Conservation (phyloP, 2,888 invertebrate species). For the Omphaloscelis lunosa region DNA sequence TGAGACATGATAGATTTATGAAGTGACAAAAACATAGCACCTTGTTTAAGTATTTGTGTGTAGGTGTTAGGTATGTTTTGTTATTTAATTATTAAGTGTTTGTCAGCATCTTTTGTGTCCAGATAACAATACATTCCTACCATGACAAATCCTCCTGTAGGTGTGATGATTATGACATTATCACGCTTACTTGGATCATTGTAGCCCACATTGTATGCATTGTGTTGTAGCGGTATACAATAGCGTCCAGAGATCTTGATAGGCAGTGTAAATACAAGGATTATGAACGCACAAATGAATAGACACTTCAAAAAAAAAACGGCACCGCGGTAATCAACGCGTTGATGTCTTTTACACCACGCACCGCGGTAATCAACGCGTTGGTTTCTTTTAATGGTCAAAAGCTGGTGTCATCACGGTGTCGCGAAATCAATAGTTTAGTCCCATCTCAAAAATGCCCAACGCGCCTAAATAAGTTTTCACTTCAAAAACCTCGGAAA, state of each 20-base stretch:
- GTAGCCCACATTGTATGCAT: constrained; percentile 25
- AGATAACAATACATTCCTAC: constrained; percentile 18
- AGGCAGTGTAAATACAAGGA: constrained; percentile 14
- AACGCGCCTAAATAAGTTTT: too few species aligned
- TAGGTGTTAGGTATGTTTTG: neutral
- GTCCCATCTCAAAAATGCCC: too few species aligned
- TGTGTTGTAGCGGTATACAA: constrained; percentile 29
- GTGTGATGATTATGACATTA: constrained; percentile 40
- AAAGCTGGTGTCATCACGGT: too few species aligned
- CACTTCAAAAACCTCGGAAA: too few species aligned
- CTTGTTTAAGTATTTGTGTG: neutral
- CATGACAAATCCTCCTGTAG: constrained; percentile 8
- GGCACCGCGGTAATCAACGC: too few species aligned
- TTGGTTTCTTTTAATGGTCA: too few species aligned
- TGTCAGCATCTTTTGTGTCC: constrained; percentile 6
- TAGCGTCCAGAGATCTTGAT: constrained; percentile 25
- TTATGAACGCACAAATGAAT: neutral
- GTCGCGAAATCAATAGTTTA: too few species aligned
- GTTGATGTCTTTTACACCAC: too few species aligned
- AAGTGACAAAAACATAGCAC: neutral
- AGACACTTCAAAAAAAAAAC: too few species aligned
- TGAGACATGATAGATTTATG: neutral
- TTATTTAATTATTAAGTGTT: neutral
- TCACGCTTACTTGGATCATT: constrained; percentile 22
- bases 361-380: too few species aligned